phyloP scores from a whole-genome alignment of 2,113 vertebrate genomes.

The Plestiodon gilberti region DNA sequence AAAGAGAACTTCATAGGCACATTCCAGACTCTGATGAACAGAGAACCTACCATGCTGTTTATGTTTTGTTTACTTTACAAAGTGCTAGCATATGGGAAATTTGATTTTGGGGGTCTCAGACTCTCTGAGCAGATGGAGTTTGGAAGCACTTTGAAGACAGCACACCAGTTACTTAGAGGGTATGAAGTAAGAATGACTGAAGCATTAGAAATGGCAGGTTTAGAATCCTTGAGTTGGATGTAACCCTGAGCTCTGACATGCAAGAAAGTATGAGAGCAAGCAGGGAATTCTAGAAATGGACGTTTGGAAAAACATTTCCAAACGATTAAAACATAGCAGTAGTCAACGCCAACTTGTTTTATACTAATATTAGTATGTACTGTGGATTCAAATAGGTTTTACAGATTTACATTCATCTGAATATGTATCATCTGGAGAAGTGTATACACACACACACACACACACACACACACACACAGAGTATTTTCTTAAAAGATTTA shows the following conservation, averaged over 20 bases:
- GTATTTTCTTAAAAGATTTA: too few species aligned
- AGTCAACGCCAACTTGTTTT: not conserved
- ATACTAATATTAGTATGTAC: not conserved
- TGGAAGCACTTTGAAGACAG: not conserved
- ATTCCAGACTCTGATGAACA: not conserved
- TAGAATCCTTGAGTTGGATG: not conserved
- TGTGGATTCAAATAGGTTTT: not conserved
- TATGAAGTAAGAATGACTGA: conserved; percentile 8
- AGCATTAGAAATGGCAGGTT: not conserved
- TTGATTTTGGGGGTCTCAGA: not conserved
- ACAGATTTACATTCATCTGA: conserved; percentile 36
- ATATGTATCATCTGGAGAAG: conserved; percentile 15
- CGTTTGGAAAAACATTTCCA: too few species aligned
- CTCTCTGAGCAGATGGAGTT: conserved; percentile 52
- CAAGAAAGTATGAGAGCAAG: not conserved
- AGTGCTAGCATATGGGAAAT: conserved; percentile 39
- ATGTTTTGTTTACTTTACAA: conserved; percentile 49
- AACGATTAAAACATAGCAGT: not conserved
- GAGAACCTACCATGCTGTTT: conserved; percentile 7
- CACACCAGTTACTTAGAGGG: not conserved
- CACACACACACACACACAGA: too few species aligned
- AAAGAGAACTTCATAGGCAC: conserved; percentile 37
- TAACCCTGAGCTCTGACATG: fast-evolving
- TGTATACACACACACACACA: too few species aligned
- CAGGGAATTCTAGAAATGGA: not conserved